phyloP scores from a whole-genome alignment of 2,888 invertebrate genomes.

The Pyrocoelia pectoralis region DNA sequence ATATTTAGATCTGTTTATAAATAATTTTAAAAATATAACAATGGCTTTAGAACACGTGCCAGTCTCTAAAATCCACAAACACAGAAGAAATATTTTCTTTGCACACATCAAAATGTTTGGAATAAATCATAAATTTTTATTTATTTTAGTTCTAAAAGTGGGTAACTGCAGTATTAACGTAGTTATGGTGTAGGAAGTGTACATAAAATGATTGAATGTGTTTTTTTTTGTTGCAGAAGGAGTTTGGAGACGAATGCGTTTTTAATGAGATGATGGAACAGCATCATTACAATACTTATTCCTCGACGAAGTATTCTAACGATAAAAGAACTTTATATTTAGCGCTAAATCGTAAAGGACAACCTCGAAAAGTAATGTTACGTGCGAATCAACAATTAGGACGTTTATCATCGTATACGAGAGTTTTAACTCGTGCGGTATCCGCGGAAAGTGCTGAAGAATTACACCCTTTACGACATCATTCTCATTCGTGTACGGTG shows the following conservation, averaged over 20 bases:
- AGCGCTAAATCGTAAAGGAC: constrained; percentile 78
- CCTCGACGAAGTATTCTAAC: constrained; percentile 77
- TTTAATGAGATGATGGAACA: constrained; percentile 88
- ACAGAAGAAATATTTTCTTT: too few species aligned
- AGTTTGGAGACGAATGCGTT: constrained; percentile 81
- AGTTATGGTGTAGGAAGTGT: too few species aligned
- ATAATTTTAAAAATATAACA: too few species aligned
- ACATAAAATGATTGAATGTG: too few species aligned
- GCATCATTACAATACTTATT: constrained; percentile 87
- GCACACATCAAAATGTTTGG: too few species aligned
- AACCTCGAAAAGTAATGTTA: constrained; percentile 76
- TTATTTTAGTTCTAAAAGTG: too few species aligned
- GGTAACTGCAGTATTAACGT: too few species aligned
- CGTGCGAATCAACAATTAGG: constrained; percentile 72
- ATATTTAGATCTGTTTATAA: too few species aligned
- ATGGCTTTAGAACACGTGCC: too few species aligned
- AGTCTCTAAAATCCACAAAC: too few species aligned
- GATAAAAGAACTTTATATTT: constrained; percentile 75
- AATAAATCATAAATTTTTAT: too few species aligned
- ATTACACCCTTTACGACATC: constrained; percentile 60
- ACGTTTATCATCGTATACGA: constrained; percentile 77
- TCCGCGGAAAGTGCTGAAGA: constrained; percentile 63
- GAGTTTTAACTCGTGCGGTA: constrained; percentile 71
- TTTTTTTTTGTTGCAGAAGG: constrained; percentile 80
- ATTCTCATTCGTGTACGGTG: constrained; percentile 49